Percentiles rank a stretch among this genome's conserved stretches.
phyloP scores from a whole-genome alignment of 2,797 vertebrate genomes.

The Darevskia nairensis region DNA sequence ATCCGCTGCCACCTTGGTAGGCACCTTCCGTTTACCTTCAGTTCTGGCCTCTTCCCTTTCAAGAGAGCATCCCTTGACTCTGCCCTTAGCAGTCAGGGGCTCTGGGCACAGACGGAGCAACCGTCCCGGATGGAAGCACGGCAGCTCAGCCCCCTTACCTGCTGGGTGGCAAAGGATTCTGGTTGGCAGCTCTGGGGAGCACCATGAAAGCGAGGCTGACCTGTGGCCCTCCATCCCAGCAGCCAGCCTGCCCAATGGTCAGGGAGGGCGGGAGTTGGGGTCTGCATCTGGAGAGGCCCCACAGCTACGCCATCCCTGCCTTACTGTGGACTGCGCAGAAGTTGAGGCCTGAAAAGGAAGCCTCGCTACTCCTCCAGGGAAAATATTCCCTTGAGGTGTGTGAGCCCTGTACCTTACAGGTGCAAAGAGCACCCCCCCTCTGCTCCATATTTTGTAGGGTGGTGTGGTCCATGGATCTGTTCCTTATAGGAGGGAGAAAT shows the following conservation, averaged over 20 bases:
- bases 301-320: background rate
- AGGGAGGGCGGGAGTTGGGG: no score
- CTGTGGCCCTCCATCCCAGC: no score
- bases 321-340: background rate
- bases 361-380: background rate
- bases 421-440: background rate
- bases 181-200: no score
- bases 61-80: no score
- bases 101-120: no score
- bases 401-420: background rate
- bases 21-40: slow-evolving; percentile 21
- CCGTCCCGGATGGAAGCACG: no score
- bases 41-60: background rate
- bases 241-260: no score
- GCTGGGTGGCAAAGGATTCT: no score
- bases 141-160: no score
- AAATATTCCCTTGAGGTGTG: no score
- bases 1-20: slow-evolving; percentile 97
- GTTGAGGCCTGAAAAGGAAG: background rate
- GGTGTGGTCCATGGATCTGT: background rate
- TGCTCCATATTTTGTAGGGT: background rate
- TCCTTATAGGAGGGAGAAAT: background rate
- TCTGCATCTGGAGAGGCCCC: no score
- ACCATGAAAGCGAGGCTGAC: no score
- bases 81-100: background rate